Percentiles rank a stretch among this genome's conserved stretches.
Conservation (phyloP, 2,797 vertebrate species). For the Falco concolor region DNA sequence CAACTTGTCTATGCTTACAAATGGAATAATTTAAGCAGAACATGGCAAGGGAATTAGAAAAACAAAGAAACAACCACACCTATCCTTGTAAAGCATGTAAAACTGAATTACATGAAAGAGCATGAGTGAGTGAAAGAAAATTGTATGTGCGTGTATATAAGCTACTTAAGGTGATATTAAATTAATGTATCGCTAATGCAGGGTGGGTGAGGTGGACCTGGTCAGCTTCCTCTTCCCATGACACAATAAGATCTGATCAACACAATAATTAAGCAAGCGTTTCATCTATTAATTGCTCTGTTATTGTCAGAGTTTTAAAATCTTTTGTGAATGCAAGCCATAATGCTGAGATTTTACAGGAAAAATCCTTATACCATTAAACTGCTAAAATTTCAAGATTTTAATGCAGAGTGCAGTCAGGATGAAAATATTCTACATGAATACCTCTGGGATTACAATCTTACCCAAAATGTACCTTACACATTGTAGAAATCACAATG, state of each 20-base stretch:
- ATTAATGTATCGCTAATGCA: not conserved
- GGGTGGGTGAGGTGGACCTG: slow-evolving; percentile 6
- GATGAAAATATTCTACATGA: not conserved
- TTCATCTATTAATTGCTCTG: slow-evolving; percentile 42
- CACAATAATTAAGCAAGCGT: not conserved
- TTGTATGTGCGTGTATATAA: not conserved
- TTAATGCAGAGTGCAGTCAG: not conserved
- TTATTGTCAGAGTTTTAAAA: slow-evolving; percentile 12
- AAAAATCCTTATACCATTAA: not conserved
- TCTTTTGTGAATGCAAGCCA: not conserved
- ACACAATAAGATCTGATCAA: slow-evolving; percentile 14
- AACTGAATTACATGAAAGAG: slow-evolving; percentile 40
- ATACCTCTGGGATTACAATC: not conserved
- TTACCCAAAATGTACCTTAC: not conserved
- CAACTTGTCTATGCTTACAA: slow-evolving; percentile 36
- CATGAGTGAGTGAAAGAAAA: slow-evolving; percentile 32
- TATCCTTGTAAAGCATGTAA: slow-evolving; percentile 23
- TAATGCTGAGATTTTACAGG: not conserved
- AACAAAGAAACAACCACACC: slow-evolving; percentile 40
- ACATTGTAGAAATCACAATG: not conserved
- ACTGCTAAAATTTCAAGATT: not conserved
- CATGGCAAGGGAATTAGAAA: slow-evolving; percentile 31
- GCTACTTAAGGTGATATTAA: slow-evolving; percentile 39
- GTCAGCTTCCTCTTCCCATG: slow-evolving; percentile 50
- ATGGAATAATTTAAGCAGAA: slow-evolving; percentile 42